A percentile compares a stretch with the other conserved stretches of the same genome.
These are phyloP conservation scores for Sitophilus oryzae DNA, from an alignment of 1,140 invertebrate genomes.

Conservation along the genomic window DNA sequence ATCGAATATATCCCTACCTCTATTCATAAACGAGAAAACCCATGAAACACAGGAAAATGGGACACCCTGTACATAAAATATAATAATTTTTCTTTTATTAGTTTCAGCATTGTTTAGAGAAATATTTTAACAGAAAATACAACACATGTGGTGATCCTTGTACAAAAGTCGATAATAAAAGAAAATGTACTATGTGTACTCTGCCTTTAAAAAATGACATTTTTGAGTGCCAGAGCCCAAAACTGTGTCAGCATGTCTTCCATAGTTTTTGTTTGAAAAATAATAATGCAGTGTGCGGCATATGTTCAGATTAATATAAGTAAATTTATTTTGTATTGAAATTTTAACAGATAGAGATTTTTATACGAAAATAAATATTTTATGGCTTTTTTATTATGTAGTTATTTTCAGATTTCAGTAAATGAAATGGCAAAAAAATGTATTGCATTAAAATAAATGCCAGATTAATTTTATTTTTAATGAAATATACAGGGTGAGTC, in stretches of 20 bases:
- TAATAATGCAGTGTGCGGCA: slow-evolving; percentile 18
- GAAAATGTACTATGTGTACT: slow-evolving; percentile 20
- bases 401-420: too few relatives aligned
- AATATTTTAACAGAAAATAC: slow-evolving; percentile 31
- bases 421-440: too few relatives aligned
- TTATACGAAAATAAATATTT: too few relatives aligned
- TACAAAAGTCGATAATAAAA: neutral
- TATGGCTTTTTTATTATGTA: too few relatives aligned
- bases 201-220: slow-evolving; percentile 30
- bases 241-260: slow-evolving; percentile 30
- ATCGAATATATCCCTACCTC: too few relatives aligned
- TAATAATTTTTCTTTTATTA: slow-evolving; percentile 15
- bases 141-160: slow-evolving; percentile 5
- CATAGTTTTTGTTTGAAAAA: slow-evolving; percentile 32
- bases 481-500: too few relatives aligned
- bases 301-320: slow-evolving; percentile 10
- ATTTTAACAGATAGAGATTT: too few relatives aligned
- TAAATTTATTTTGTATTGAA: neutral
- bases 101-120: slow-evolving; percentile 29
- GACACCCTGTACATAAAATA: too few relatives aligned
- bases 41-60: neutral
- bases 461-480: too few relatives aligned
- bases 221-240: slow-evolving; percentile 18
- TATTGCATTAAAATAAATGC: too few relatives aligned
- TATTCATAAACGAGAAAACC: neutral